Conservation (phyloP, 2,888 invertebrate species). For the Parnassius mnemosyne region DNA sequence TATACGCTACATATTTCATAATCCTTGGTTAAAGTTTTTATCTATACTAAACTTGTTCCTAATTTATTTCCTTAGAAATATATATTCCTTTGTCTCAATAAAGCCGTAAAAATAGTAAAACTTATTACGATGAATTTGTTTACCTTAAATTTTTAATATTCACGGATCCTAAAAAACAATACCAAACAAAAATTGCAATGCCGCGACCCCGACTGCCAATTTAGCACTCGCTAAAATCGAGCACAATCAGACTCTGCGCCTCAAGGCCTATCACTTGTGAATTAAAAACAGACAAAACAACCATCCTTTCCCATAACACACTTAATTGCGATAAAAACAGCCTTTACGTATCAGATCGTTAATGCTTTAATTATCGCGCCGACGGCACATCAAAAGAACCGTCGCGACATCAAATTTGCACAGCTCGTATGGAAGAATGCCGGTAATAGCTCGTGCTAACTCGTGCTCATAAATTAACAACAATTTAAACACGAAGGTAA, state of each 20-base stretch:
- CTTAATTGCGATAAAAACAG: slow-evolving; percentile 64
- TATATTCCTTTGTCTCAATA: too few species aligned
- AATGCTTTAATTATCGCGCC: slow-evolving; percentile 66
- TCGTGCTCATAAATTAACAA: slow-evolving; percentile 32
- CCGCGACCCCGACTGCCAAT: slow-evolving; percentile 50
- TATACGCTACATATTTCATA: too few species aligned
- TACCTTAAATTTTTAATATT: too few species aligned
- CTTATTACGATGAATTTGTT: too few species aligned
- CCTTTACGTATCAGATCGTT: slow-evolving; percentile 55
- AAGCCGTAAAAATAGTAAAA: too few species aligned
- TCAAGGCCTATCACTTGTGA: slow-evolving; percentile 59
- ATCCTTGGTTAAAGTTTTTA: too few species aligned
- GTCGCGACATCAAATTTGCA: slow-evolving; percentile 47
- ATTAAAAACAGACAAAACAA: slow-evolving; percentile 45
- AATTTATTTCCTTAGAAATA: too few species aligned
- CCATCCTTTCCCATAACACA: slow-evolving; percentile 58
- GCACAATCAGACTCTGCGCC: slow-evolving; percentile 39
- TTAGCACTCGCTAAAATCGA: slow-evolving; percentile 52
- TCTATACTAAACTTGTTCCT: too few species aligned
- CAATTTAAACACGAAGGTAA: slow-evolving; percentile 24
- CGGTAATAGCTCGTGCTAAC: slow-evolving; percentile 42
- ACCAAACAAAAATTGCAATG: slow-evolving; percentile 33
- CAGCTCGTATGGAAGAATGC: slow-evolving; percentile 31
- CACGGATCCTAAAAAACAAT: background rate
- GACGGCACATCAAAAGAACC: slow-evolving; percentile 61